Conservation (phyloP, 37 sponge, comb jelly and placozoan species). For the Halisarca cf. caerulea region DNA sequence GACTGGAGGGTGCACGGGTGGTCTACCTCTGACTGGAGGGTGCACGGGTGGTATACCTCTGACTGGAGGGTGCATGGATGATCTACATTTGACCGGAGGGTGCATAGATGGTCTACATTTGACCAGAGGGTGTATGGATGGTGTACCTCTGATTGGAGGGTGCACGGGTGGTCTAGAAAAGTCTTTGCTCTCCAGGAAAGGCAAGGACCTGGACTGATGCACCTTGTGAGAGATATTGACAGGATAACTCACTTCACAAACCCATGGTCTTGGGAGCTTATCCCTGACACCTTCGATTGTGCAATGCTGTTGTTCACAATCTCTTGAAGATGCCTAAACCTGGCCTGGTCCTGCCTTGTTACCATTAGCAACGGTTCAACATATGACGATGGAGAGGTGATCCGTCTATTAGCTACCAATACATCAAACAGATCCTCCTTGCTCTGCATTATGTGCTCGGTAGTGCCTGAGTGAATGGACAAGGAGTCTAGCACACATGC, state of each 20-base stretch:
- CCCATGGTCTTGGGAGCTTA: not conserved
- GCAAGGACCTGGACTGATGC: not conserved
- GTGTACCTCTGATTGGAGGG: no score
- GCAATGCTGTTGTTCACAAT: slow-evolving; percentile 32
- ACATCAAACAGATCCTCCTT: slow-evolving; percentile 84
- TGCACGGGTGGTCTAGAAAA: no score
- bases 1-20: no score
- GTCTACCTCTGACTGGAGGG: no score
- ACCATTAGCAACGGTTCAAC: slow-evolving; percentile 52
- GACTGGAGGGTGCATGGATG: no score
- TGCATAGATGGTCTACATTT: no score
- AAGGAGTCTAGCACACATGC: not conserved
- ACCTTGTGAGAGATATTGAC: not conserved
- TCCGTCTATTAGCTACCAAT: slow-evolving; percentile 53
- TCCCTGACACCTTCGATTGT: not conserved
- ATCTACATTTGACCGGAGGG: no score
- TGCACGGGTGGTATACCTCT: no score
- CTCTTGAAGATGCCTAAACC: slow-evolving; percentile 52
- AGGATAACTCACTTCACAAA: not conserved
- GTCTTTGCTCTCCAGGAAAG: not conserved
- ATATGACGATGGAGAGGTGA: slow-evolving; percentile 24
- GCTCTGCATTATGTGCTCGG: slow-evolving; percentile 82
- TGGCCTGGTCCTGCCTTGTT: slow-evolving; percentile 46
- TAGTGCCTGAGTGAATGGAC: slow-evolving; percentile 61
- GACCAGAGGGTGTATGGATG: no score